Evolutionary conservation across 2,113 vertebrate species (phyloP).

Genomic region (Eulemur rufifrons): DNA sequence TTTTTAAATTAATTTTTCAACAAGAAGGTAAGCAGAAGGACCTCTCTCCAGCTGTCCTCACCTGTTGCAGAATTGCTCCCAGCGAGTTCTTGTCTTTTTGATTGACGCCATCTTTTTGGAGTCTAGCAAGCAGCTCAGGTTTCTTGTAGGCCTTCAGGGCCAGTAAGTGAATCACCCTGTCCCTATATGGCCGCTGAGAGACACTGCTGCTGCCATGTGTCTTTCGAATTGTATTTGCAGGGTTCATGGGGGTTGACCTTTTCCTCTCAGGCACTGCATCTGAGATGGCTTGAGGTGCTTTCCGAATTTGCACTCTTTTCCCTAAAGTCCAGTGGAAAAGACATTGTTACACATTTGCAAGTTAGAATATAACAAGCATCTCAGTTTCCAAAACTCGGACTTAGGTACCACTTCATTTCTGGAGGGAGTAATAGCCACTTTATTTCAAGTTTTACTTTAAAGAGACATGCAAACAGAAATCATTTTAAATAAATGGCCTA

Average conservation of each 20-base stretch:
- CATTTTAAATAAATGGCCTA: neutral
- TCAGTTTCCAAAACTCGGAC: slow-evolving; percentile 15
- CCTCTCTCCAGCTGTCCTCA: slow-evolving; percentile 63
- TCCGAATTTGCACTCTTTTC: slow-evolving; percentile 89
- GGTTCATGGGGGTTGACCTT: slow-evolving; percentile 91
- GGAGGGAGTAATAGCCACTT: slow-evolving; percentile 37
- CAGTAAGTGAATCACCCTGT: slow-evolving; percentile 93
- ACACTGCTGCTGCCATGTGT: slow-evolving; percentile 84
- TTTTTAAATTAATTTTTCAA: neutral
- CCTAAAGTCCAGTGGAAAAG: slow-evolving; percentile 81
- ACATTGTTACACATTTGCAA: slow-evolving; percentile 21
- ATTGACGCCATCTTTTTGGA: slow-evolving; percentile 92
- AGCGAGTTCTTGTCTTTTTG: slow-evolving; percentile 91
- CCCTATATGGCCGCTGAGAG: slow-evolving; percentile 89
- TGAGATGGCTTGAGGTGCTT: slow-evolving; percentile 85
- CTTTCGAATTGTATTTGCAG: slow-evolving; percentile 90
- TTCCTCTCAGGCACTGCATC: slow-evolving; percentile 91
- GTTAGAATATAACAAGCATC: neutral
- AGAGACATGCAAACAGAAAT: neutral
- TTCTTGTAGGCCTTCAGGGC: slow-evolving; percentile 94
- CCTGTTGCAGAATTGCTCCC: slow-evolving; percentile 85
- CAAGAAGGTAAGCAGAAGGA: neutral
- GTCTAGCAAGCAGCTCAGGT: slow-evolving; percentile 91
- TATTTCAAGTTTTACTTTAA: slow-evolving; percentile 44
- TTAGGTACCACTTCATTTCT: slow-evolving; percentile 41